These are phyloP conservation scores for Melanotaenia trifasciata DNA, from an alignment of 2,797 vertebrate species.

Conservation along the genomic window DNA sequence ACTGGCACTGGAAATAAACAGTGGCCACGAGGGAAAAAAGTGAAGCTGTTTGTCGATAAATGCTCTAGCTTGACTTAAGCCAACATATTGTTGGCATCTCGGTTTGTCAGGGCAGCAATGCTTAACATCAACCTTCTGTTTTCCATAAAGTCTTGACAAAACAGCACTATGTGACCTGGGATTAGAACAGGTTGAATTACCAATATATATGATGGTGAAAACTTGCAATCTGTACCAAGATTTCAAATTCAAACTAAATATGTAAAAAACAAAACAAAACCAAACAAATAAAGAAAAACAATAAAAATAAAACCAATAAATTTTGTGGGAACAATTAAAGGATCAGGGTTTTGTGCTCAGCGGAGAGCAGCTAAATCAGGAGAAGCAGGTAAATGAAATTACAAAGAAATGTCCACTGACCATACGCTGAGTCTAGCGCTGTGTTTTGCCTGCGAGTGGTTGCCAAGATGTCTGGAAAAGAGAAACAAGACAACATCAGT, in stretches of 20 bases:
- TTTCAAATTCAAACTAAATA: not conserved
- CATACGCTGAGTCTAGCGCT: constrained; percentile 87
- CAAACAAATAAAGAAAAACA: no score
- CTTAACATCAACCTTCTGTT: not conserved
- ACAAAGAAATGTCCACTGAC: constrained; percentile 81
- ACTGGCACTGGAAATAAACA: not conserved
- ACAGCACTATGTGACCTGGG: not conserved
- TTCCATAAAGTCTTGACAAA: not conserved
- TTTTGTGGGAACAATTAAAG: not conserved
- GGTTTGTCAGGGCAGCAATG: not conserved
- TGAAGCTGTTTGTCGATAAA: not conserved
- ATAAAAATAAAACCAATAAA: not conserved
- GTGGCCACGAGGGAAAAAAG: not conserved
- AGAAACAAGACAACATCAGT: constrained; percentile 24
- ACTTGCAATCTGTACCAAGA: not conserved
- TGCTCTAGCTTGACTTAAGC: not conserved
- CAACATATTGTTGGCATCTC: not conserved
- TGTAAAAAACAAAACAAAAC: no score
- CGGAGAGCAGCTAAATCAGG: not conserved
- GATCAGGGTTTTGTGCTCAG: not conserved
- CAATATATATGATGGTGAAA: not conserved
- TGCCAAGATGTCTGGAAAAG: constrained; percentile 82
- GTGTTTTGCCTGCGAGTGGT: constrained; percentile 88
- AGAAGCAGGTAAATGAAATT: constrained; percentile 3
- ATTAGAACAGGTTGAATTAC: not conserved